phyloP scores from a whole-genome alignment of 1,140 invertebrate species.

The Bilobella aurantiaca region DNA sequence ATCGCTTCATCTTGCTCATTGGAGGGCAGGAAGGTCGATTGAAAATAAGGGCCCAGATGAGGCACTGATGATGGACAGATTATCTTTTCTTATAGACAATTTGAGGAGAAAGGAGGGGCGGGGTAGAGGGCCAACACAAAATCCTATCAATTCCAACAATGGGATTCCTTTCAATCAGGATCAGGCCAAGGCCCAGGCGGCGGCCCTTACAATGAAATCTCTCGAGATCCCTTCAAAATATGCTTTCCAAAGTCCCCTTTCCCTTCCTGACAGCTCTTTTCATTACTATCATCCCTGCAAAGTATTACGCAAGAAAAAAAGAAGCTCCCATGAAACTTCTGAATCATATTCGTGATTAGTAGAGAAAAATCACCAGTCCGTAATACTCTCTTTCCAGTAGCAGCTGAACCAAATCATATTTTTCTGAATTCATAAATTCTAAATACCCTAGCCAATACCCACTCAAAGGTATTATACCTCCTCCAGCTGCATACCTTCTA shows the following conservation, averaged over 20 bases:
- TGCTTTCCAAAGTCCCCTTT: not conserved
- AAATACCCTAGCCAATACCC: not conserved
- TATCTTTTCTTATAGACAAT: conserved; percentile 9
- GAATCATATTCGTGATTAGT: no score
- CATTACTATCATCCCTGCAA: conserved; percentile 4
- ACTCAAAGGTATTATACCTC: no score
- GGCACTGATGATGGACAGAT: not conserved
- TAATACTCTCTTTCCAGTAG: not conserved
- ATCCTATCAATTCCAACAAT: conserved; percentile 16
- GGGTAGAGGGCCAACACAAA: conserved; percentile 19
- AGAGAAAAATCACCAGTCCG: not conserved
- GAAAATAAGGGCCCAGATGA: no score
- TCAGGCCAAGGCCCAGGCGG: not conserved
- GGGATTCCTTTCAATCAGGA: not conserved
- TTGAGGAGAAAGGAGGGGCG: conserved; percentile 2
- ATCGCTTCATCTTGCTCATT: not conserved
- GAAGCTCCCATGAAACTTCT: not conserved
- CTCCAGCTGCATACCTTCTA: no score
- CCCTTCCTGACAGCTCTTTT: conserved; percentile 10
- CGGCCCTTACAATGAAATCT: not conserved
- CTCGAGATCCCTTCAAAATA: not conserved
- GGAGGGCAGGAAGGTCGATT: no score
- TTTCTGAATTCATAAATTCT: not conserved
- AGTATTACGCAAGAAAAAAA: not conserved
- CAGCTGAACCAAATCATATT: not conserved